Evolutionary conservation across 2,888 invertebrate species (phyloP).

Genomic region (Allacma fusca): DNA sequence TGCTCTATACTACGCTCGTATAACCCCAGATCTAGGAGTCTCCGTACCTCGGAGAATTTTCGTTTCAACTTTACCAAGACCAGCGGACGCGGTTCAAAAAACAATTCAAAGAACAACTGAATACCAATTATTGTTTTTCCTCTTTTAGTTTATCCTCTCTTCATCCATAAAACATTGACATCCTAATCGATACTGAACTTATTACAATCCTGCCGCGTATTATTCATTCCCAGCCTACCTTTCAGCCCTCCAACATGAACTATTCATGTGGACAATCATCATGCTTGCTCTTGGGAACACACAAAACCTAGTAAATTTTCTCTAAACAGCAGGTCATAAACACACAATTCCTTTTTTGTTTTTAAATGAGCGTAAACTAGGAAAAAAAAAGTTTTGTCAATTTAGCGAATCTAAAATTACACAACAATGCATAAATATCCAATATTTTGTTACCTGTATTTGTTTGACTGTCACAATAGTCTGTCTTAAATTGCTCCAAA

Average conservation of each 20-base stretch:
- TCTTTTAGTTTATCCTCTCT: neutral
- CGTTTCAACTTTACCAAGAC: too few relatives aligned
- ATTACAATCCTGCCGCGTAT: conserved; percentile 14
- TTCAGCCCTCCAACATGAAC: neutral
- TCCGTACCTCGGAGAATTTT: too few relatives aligned
- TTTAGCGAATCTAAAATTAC: too few relatives aligned
- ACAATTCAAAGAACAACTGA: conserved; percentile 22
- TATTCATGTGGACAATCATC: neutral
- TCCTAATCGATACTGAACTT: conserved; percentile 33
- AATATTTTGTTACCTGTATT: conserved; percentile 77
- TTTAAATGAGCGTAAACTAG: too few relatives aligned
- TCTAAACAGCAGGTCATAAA: too few relatives aligned
- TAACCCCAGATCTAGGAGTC: too few relatives aligned
- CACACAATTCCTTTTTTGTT: too few relatives aligned
- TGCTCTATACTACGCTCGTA: too few relatives aligned
- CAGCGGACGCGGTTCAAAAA: conserved; percentile 22
- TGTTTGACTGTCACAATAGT: conserved; percentile 95
- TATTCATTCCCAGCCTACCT: neutral
- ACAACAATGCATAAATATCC: too few relatives aligned
- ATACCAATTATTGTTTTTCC: conserved; percentile 25
- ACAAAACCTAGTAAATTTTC: too few relatives aligned
- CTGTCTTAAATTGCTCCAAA: conserved; percentile 91
- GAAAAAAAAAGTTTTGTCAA: too few relatives aligned
- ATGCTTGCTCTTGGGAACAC: too few relatives aligned
- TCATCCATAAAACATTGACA: conserved; percentile 35